These are phyloP conservation scores for Aspidapion aeneum DNA, from an alignment of 2,888 invertebrate species.

Conservation along the genomic window DNA sequence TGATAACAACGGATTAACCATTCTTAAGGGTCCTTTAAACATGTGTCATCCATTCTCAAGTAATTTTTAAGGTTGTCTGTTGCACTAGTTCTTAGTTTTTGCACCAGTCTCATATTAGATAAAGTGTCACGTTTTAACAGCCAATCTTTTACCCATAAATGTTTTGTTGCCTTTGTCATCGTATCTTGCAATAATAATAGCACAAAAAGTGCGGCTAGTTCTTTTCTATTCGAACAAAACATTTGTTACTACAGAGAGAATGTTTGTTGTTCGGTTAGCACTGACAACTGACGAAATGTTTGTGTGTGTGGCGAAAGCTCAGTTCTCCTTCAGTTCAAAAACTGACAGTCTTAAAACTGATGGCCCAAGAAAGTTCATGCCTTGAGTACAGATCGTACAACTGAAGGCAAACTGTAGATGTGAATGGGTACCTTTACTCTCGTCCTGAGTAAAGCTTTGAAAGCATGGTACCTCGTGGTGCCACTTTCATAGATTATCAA, in stretches of 20 bases:
- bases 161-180: slow-evolving; percentile 16
- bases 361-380: slow-evolving; percentile 10
- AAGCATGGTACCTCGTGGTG: no score
- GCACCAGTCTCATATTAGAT: slow-evolving; percentile 14
- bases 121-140: slow-evolving; percentile 15
- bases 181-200: slow-evolving; percentile 15
- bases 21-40: slow-evolving; percentile 9
- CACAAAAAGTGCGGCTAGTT: slow-evolving; percentile 14
- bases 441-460: no score
- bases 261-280: slow-evolving; percentile 5
- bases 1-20: slow-evolving; percentile 11
- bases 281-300: slow-evolving; percentile 13
- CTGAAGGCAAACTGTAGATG: slow-evolving; percentile 5
- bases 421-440: not conserved
- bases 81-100: slow-evolving; percentile 13
- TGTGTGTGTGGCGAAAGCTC: slow-evolving; percentile 15
- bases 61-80: slow-evolving; percentile 11
- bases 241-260: no score
- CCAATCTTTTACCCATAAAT: slow-evolving; percentile 16
- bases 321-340: slow-evolving; percentile 16
- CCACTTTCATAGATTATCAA: no score
- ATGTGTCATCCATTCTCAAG: slow-evolving; percentile 10
- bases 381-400: slow-evolving; percentile 13
- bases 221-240: no score
- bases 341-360: slow-evolving; percentile 7